These are phyloP conservation scores for Orthonychiurus folsomi DNA, from an alignment of 2,888 invertebrate genomes.

Conservation along the genomic window DNA sequence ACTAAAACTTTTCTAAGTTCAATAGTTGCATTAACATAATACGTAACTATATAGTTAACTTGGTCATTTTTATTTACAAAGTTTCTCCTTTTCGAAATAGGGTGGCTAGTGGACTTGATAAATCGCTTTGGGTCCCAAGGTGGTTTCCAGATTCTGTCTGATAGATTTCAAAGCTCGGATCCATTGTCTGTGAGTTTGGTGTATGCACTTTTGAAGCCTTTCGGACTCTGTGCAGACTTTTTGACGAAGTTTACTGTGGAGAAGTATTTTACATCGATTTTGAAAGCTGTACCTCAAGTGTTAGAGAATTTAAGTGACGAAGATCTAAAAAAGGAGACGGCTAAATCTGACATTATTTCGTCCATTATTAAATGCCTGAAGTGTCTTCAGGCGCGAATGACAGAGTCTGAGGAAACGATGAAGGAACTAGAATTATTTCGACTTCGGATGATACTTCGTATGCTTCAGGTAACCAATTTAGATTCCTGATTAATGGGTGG, in stretches of 20 bases:
- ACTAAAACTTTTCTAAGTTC: neutral
- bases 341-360: conserved; percentile 91
- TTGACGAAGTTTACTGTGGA: conserved; percentile 81
- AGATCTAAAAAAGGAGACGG: conserved; percentile 88
- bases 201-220: conserved; percentile 74
- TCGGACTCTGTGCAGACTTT: conserved; percentile 84
- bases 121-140: conserved; percentile 83
- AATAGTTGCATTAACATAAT: neutral
- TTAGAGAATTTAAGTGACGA: conserved; percentile 89
- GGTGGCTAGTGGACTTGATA: conserved; percentile 93
- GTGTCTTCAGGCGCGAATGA: conserved; percentile 73
- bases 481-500: neutral
- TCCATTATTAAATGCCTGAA: conserved; percentile 88
- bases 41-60: neutral
- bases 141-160: conserved; percentile 77
- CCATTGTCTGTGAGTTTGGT: conserved; percentile 66
- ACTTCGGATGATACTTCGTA: conserved; percentile 78
- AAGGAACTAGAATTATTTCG: conserved; percentile 85
- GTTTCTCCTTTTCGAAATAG: no score
- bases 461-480: conserved; percentile 40
- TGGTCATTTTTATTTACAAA: conserved; percentile 6
- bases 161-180: conserved; percentile 68
- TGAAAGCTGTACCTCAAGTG: conserved; percentile 79
- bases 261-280: conserved; percentile 83
- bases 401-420: conserved; percentile 70